A percentile compares a stretch with the other conserved stretches of the same genome.
Evolutionary conservation across 2,113 vertebrate species (phyloP).

Genomic region (Uria aalge): DNA sequence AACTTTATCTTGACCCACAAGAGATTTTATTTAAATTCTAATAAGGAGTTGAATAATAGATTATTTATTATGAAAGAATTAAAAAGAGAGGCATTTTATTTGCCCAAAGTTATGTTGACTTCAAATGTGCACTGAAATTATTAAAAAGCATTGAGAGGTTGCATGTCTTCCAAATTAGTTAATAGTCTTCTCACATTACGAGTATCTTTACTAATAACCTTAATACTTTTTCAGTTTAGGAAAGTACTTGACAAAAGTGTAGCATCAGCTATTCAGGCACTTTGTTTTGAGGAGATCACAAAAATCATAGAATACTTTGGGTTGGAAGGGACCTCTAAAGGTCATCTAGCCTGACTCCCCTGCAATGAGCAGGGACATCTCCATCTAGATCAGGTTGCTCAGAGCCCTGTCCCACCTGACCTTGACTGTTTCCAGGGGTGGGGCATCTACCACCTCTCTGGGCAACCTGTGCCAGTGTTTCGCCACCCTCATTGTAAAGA

Average conservation of each 20-base stretch:
- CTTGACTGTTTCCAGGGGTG: neutral
- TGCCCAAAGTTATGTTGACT: neutral
- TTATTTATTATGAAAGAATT: neutral
- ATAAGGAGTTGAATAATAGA: neutral
- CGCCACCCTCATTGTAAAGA: neutral
- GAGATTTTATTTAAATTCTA: neutral
- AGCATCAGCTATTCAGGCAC: neutral
- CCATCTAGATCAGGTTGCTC: neutral
- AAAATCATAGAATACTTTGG: neutral
- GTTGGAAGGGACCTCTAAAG: neutral
- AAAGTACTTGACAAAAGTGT: neutral
- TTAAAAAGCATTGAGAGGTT: neutral
- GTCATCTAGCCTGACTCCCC: accelerated
- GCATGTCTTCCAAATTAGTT: neutral
- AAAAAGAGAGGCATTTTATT: neutral
- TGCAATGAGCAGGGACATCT: neutral
- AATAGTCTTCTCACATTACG: neutral
- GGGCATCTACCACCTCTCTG: neutral
- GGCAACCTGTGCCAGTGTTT: neutral
- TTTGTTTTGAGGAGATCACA: neutral
- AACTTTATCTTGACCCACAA: neutral
- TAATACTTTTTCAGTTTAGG: neutral
- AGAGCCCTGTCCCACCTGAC: accelerated
- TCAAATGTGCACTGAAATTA: neutral
- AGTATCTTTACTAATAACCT: neutral